These are phyloP conservation scores for Melanerpes formicivorus DNA, from an alignment of 2,113 vertebrate species.

Conservation along the genomic window DNA sequence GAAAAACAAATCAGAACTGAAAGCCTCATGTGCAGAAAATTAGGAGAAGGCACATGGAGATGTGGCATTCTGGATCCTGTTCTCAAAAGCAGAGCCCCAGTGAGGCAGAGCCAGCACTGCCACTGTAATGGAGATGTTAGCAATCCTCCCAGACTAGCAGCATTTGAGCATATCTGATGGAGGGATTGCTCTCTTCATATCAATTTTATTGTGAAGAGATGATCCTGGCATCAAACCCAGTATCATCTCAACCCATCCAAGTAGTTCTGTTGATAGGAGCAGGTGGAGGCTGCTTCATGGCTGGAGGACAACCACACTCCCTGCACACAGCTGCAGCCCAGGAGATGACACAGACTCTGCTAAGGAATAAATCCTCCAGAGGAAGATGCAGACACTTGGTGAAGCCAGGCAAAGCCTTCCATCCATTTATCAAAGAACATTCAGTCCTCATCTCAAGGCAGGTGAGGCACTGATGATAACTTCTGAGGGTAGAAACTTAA, in stretches of 20 bases:
- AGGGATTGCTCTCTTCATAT: conserved; percentile 24
- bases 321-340: neutral
- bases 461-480: conserved; percentile 28
- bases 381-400: neutral
- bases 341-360: neutral
- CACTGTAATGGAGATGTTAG: neutral
- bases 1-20: neutral
- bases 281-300: neutral
- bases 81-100: neutral
- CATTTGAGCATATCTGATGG: neutral
- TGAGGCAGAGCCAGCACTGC: neutral
- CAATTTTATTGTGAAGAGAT: neutral
- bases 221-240: neutral
- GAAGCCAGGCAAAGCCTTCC: neutral
- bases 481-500: conserved; percentile 17
- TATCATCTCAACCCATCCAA: neutral
- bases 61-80: neutral
- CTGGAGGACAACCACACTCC: fast-evolving
- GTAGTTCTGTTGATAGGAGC: neutral
- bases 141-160: neutral
- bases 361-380: neutral
- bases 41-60: neutral
- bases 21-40: neutral
- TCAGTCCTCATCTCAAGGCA: conserved; percentile 10
- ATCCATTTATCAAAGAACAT: neutral